Conservation (phyloP, 2,888 invertebrate genomes). For the Diarsia mendica region DNA sequence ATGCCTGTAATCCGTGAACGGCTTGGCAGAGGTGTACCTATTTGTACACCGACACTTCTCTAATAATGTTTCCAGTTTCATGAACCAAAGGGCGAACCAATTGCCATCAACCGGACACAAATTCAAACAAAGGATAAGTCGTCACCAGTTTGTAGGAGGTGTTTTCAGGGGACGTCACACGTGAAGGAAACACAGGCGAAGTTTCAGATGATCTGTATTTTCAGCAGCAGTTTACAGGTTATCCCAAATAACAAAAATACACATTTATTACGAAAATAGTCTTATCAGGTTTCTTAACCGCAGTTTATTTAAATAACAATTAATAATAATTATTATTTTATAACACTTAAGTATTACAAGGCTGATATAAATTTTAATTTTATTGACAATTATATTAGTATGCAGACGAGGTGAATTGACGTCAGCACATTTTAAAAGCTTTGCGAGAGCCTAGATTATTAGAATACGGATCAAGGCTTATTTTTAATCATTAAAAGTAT, state of each 20-base stretch:
- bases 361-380: constrained; percentile 36
- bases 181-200: too few relatives aligned
- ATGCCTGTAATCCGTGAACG: neutral
- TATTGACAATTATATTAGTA: constrained; percentile 12
- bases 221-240: too few relatives aligned
- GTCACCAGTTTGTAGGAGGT: too few relatives aligned
- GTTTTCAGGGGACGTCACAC: too few relatives aligned
- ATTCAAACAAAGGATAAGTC: neutral
- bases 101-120: neutral
- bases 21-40: neutral
- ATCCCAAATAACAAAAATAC: neutral
- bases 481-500: too few relatives aligned
- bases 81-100: neutral
- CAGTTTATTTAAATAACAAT: constrained; percentile 28
- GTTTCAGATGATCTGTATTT: too few relatives aligned
- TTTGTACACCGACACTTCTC: neutral
- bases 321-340: constrained; percentile 26
- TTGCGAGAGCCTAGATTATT: neutral
- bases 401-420: constrained; percentile 20
- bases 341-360: constrained; percentile 32
- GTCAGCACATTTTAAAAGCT: constrained; percentile 14
- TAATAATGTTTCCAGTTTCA: neutral
- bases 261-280: neutral
- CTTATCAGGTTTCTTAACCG: constrained; percentile 21
- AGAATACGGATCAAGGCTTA: neutral